Evolutionary conservation across 2,888 invertebrate species (phyloP).

Genomic region (Leucozona laternaria): DNA sequence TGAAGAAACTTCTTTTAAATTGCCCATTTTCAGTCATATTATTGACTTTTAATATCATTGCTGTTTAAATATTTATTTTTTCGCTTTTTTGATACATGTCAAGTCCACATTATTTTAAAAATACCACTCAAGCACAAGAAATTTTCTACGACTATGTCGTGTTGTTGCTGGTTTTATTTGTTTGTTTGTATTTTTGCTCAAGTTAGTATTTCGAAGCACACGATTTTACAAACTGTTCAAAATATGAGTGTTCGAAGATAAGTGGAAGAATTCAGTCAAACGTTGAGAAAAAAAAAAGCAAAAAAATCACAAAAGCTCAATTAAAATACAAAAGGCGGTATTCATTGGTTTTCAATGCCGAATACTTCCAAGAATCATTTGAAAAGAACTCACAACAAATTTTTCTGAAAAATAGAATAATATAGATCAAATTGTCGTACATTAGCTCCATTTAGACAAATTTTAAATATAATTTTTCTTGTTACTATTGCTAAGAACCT

Average conservation of each 20-base stretch:
- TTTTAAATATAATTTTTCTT: no score
- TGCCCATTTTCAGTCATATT: constrained; percentile 69
- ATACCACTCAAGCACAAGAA: constrained; percentile 32
- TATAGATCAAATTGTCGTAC: no score
- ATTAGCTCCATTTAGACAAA: no score
- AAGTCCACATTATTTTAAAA: constrained; percentile 48
- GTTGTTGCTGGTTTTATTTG: constrained; percentile 17
- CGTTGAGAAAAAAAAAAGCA: constrained; percentile 5
- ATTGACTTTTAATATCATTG: constrained; percentile 50
- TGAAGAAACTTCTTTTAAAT: constrained; percentile 54
- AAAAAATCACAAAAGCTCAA: constrained; percentile 31
- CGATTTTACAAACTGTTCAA: constrained; percentile 60
- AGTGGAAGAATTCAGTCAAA: constrained; percentile 62
- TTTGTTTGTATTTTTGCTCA: constrained; percentile 38
- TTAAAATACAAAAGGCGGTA: constrained; percentile 34
- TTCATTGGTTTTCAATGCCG: constrained; percentile 27
- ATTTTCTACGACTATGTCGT: constrained; percentile 25
- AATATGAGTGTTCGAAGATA: constrained; percentile 49
- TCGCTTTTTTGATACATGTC: constrained; percentile 25
- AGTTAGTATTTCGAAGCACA: constrained; percentile 56
- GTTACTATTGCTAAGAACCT: no score
- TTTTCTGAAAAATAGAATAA: no score
- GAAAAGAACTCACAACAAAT: no score
- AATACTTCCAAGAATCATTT: neutral
- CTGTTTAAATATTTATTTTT: constrained; percentile 24